Percentiles rank a stretch among this genome's conserved stretches.
These are phyloP conservation scores for Hypomesus transpacificus DNA, from an alignment of 2,113 vertebrate species.

Conservation along the genomic window DNA sequence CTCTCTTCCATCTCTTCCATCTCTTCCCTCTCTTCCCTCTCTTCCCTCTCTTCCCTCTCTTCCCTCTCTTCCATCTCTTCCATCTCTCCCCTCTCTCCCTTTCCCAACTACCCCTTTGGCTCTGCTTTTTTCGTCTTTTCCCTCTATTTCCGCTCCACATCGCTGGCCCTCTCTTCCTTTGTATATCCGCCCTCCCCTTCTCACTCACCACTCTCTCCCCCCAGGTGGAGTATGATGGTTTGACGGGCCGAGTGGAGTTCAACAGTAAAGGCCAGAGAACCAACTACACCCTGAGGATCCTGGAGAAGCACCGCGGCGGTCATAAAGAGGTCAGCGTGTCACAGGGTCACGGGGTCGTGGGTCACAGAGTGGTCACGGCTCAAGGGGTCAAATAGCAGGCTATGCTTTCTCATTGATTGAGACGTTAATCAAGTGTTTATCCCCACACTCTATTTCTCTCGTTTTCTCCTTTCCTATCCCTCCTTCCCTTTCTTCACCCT, in stretches of 20 bases:
- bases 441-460: not conserved
- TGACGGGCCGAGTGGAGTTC: slow-evolving; percentile 87
- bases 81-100: not conserved
- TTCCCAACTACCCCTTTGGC: not conserved
- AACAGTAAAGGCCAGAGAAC: slow-evolving; percentile 94
- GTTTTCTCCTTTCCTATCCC: not conserved
- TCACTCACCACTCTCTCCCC: slow-evolving; percentile 26
- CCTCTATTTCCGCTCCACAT: slow-evolving; percentile 8
- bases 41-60: not conserved
- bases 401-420: slow-evolving; percentile 7
- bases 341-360: slow-evolving; percentile 1
- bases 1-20: not conserved
- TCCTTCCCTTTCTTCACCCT: not conserved
- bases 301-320: slow-evolving; percentile 81
- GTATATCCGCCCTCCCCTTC: slow-evolving; percentile 1
- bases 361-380: slow-evolving; percentile 19
- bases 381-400: not conserved
- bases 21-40: not conserved
- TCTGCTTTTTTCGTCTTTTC: not conserved
- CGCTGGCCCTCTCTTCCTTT: slow-evolving; percentile 1
- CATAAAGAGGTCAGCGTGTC: slow-evolving; percentile 77
- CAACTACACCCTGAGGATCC: slow-evolving; percentile 85
- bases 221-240: slow-evolving; percentile 89
- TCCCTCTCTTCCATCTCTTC: not conserved
- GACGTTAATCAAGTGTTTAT: not conserved